Percentiles rank a stretch among this genome's conserved stretches.
phyloP scores from a whole-genome alignment of 2,888 invertebrate species.

The Oligia strigilis region DNA sequence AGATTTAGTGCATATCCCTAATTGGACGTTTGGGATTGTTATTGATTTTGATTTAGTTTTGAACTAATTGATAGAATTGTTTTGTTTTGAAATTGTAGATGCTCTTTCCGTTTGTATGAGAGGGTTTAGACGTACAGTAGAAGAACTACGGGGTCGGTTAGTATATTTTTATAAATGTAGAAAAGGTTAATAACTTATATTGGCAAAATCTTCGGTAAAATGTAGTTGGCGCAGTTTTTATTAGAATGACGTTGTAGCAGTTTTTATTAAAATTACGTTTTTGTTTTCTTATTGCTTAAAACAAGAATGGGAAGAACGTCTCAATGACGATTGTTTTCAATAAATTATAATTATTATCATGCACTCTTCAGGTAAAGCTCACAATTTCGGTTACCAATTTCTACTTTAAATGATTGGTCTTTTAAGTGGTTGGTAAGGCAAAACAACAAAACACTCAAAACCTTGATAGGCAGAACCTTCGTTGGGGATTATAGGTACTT shows the following conservation, averaged over 20 bases:
- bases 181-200: neutral
- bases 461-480: neutral
- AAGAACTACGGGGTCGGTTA: neutral
- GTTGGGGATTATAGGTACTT: constrained; percentile 8
- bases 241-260: neutral
- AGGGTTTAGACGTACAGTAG: too few relatives aligned
- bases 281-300: neutral
- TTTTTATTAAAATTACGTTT: neutral
- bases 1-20: constrained; percentile 28
- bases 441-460: neutral
- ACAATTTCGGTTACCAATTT: neutral
- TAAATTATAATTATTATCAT: neutral
- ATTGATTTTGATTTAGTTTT: constrained; percentile 23
- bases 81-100: neutral
- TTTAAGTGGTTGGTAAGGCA: neutral
- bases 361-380: neutral
- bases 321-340: neutral
- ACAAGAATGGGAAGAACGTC: neutral
- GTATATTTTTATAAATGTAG: neutral
- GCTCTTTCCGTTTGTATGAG: neutral
- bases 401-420: neutral
- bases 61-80: constrained; percentile 4
- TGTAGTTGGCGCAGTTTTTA: neutral
- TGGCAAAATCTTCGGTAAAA: too few relatives aligned
- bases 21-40: constrained; percentile 28